Evolutionary conservation across 2,888 invertebrate genomes (phyloP).

Genomic region (Catocala sponsa): DNA sequence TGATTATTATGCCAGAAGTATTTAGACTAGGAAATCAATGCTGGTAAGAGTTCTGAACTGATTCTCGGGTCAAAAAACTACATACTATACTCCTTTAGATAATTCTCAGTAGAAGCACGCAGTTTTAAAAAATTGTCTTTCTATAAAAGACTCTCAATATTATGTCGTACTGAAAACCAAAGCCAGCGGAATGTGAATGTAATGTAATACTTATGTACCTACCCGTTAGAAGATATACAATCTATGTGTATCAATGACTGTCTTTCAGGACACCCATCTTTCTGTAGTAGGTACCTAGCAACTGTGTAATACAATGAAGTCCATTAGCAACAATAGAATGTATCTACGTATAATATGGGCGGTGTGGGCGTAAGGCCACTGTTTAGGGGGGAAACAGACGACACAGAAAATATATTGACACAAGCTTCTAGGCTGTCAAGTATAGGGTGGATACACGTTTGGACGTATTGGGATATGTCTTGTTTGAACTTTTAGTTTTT

Average conservation of each 20-base stretch:
- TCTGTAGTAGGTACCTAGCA: neutral
- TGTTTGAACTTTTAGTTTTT: neutral
- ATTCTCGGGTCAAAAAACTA: no score
- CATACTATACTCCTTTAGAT: no score
- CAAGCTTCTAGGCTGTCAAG: neutral
- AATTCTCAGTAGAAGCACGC: no score
- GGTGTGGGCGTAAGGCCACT: constrained; percentile 8
- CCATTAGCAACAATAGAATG: neutral
- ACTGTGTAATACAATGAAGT: neutral
- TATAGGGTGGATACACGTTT: neutral
- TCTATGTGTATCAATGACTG: no score
- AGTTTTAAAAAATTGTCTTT: no score
- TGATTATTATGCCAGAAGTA: no score
- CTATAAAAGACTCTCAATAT: no score
- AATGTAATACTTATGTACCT: neutral
- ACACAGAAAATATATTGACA: constrained; percentile 1
- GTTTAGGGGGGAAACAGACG: constrained; percentile 8
- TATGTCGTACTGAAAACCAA: neutral
- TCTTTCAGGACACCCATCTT: no score
- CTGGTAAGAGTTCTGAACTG: no score
- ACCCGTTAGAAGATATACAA: no score
- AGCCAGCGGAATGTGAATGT: neutral
- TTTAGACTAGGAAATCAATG: no score
- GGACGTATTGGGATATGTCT: neutral
- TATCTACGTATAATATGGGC: constrained; percentile 1